Conservation (phyloP, 2,888 invertebrate genomes). For the Mythimna loreyi region DNA sequence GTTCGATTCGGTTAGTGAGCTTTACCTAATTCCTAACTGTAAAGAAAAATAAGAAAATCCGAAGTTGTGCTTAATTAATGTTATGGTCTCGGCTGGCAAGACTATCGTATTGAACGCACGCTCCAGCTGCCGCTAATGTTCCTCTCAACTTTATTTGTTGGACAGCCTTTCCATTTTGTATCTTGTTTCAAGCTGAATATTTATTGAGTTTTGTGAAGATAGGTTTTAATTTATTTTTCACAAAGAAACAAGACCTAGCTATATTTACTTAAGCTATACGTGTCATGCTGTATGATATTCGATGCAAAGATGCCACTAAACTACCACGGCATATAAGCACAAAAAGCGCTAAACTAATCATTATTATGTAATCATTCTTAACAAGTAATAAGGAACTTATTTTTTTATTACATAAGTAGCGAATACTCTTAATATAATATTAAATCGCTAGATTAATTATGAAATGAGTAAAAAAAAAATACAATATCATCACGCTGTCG, state of each 20-base stretch:
- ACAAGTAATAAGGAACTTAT: constrained; percentile 55
- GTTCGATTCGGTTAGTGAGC: constrained; percentile 74
- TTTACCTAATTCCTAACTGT: constrained; percentile 79
- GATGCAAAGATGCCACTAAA: neutral
- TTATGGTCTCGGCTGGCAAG: constrained; percentile 18
- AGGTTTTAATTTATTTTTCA: neutral
- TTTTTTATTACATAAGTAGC: constrained; percentile 33
- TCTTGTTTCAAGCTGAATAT: constrained; percentile 7
- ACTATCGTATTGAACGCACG: constrained; percentile 25
- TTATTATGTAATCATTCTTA: constrained; percentile 32
- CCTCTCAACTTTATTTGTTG: constrained; percentile 1
- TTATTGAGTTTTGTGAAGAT: neutral
- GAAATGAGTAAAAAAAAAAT: constrained; percentile 33
- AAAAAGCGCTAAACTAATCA: constrained; percentile 10
- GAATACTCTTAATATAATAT: constrained; percentile 11
- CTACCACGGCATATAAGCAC: neutral
- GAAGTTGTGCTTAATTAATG: constrained; percentile 49
- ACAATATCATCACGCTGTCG: constrained; percentile 17
- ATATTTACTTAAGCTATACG: no score
- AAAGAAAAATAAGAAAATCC: constrained; percentile 27
- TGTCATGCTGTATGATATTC: neutral
- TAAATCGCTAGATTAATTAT: constrained; percentile 30
- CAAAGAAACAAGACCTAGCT: no score
- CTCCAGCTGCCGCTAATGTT: constrained; percentile 19
- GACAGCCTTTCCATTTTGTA: constrained; percentile 1